Conservation (phyloP, 2,113 vertebrate genomes). For the Grammomys surdaster region DNA sequence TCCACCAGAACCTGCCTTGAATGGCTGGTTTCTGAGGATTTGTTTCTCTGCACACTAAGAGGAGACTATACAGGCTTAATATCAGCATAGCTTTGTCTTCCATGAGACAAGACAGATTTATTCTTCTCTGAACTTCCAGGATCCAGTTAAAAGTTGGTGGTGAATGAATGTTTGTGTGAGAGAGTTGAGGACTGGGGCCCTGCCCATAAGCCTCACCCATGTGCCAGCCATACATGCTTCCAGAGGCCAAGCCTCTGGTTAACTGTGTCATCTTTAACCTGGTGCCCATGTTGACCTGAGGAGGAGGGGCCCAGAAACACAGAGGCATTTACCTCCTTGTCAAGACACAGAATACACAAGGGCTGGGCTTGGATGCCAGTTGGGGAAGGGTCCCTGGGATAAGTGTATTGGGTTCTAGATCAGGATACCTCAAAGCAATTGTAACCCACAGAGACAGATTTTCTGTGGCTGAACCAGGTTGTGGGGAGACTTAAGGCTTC, state of each 20-base stretch:
- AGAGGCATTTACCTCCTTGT: background rate
- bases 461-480: background rate
- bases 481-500: background rate
- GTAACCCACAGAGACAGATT: background rate
- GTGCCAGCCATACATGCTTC: background rate
- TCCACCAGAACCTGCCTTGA: background rate
- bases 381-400: background rate
- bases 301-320: background rate
- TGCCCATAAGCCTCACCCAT: background rate
- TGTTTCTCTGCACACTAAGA: background rate
- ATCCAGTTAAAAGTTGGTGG: accelerated
- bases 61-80: background rate
- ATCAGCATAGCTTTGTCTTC: background rate
- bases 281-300: background rate
- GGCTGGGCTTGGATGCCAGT: background rate
- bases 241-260: background rate
- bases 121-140: background rate
- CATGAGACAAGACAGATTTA: background rate
- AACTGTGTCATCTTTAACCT: background rate
- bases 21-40: background rate
- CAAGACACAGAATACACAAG: background rate
- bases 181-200: background rate
- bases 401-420: background rate
- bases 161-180: background rate
- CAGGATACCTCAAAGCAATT: background rate